These are phyloP conservation scores for Cottoperca gobio DNA, from an alignment of 2,797 vertebrate genomes.

Conservation along the genomic window DNA sequence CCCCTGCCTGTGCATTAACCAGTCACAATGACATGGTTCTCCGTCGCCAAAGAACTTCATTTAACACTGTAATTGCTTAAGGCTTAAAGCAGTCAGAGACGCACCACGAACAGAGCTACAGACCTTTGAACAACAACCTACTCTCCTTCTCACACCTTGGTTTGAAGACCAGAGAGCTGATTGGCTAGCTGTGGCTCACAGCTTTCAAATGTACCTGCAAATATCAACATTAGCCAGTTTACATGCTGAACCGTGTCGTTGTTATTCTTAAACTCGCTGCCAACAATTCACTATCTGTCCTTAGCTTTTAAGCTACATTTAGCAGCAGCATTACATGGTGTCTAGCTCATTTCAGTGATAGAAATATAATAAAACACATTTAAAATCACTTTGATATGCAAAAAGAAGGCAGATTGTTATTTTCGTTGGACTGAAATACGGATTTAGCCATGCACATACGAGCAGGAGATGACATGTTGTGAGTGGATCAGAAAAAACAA, in stretches of 20 bases:
- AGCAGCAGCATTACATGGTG: not conserved
- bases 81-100: too few species aligned
- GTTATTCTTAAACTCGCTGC: not conserved
- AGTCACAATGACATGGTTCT: not conserved
- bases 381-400: not conserved
- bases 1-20: not conserved
- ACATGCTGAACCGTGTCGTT: not conserved
- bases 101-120: too few species aligned
- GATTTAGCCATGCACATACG: not conserved
- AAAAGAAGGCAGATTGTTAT: not conserved
- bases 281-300: not conserved
- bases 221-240: not conserved
- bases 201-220: not conserved
- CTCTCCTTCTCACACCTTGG: not conserved
- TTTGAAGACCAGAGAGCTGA: not conserved
- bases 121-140: not conserved
- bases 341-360: not conserved
- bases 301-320: not conserved
- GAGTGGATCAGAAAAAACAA: constrained; percentile 1
- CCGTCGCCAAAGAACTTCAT: not conserved
- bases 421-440: not conserved
- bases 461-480: not conserved
- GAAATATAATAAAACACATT: not conserved
- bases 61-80: not conserved
- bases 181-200: not conserved